Conservation (phyloP, 2,113 vertebrate species). For the Chauna torquata region DNA sequence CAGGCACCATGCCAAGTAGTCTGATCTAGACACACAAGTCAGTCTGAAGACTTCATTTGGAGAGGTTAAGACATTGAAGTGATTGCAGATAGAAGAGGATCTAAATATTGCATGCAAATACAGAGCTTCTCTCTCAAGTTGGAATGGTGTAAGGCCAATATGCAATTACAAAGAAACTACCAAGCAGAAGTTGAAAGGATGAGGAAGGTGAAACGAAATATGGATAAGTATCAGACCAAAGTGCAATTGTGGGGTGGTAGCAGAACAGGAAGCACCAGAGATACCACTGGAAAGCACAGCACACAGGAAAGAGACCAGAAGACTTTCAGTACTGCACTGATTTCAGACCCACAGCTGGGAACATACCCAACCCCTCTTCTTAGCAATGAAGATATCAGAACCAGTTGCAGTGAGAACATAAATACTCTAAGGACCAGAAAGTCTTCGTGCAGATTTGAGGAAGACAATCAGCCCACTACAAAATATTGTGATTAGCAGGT, state of each 20-base stretch:
- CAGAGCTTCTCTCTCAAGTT: not conserved
- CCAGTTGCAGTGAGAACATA: too few relatives aligned
- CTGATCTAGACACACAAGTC: not conserved
- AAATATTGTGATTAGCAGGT: not conserved
- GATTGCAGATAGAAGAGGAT: not conserved
- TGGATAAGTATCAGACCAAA: not conserved
- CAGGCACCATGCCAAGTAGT: not conserved
- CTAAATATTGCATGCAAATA: not conserved
- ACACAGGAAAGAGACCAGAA: not conserved
- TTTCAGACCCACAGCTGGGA: not conserved
- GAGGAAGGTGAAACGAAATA: not conserved
- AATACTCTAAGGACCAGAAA: not conserved
- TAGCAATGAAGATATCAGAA: not conserved
- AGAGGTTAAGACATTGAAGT: not conserved
- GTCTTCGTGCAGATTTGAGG: not conserved
- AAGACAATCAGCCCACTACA: not conserved
- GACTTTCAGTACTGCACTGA: not conserved
- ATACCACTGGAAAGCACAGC: not conserved
- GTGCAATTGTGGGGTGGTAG: not conserved
- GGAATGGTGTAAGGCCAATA: not conserved
- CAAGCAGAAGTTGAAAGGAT: not conserved
- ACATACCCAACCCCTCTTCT: too few relatives aligned
- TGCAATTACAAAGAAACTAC: not conserved
- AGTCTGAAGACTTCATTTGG: not conserved
- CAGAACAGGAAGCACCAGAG: not conserved